Evolutionary conservation across 2,113 vertebrate species (phyloP).

Genomic region (Halichoerus grypus): DNA sequence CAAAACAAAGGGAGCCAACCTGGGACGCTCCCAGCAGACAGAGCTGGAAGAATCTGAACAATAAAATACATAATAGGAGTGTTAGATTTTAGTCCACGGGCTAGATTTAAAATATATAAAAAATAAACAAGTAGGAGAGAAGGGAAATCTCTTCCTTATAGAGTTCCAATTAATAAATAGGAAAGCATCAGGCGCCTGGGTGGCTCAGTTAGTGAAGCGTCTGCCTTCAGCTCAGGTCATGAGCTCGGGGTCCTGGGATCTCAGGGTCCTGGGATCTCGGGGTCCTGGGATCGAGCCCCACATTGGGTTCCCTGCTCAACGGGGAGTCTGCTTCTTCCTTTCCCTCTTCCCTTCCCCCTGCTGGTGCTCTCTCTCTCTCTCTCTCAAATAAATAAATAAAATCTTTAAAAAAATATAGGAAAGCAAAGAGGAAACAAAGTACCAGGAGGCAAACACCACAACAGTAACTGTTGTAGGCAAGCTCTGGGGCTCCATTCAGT

Average conservation of each 20-base stretch:
- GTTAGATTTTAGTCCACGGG: neutral
- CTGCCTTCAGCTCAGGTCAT: neutral
- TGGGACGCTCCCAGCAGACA: neutral
- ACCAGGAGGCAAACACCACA: neutral
- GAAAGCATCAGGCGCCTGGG: neutral
- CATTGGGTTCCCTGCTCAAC: neutral
- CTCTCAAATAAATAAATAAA: neutral
- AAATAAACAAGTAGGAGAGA: neutral
- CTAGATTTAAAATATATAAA: neutral
- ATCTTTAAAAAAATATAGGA: neutral
- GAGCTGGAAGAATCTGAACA: neutral
- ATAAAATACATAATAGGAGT: neutral
- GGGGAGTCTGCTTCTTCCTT: neutral
- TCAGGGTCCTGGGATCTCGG: neutral
- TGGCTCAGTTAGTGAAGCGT: neutral
- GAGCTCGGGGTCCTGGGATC: too few species aligned
- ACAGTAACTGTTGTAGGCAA: neutral
- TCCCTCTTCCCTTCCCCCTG: neutral
- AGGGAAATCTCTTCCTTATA: neutral
- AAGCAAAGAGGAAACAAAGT: neutral
- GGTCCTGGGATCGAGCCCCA: neutral
- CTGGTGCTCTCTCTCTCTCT: neutral
- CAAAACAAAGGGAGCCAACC: neutral
- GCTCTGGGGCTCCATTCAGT: neutral
- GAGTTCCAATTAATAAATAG: neutral